Conservation (phyloP, 2,888 invertebrate genomes). For the Drosophila pegasa region DNA sequence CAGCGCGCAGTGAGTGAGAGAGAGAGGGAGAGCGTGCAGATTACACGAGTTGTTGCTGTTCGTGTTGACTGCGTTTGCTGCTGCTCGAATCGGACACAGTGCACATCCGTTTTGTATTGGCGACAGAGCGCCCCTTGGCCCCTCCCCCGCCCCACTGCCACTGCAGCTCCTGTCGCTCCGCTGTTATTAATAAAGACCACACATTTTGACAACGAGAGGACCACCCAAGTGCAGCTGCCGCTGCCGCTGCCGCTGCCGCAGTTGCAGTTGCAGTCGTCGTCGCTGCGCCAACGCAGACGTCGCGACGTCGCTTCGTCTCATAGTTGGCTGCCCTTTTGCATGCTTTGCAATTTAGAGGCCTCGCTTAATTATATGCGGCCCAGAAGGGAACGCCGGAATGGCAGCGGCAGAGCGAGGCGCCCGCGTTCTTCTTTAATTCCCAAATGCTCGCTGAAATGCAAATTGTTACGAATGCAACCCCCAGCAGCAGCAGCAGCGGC, state of each 20-base stretch:
- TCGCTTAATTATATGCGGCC: constrained; percentile 77
- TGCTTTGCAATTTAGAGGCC: constrained; percentile 76
- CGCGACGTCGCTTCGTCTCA: constrained; percentile 43
- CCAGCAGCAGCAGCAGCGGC: constrained; percentile 34
- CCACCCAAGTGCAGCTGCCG: constrained; percentile 83
- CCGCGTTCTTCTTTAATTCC: constrained; percentile 64
- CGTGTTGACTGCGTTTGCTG: constrained; percentile 10
- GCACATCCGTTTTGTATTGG: constrained; percentile 79
- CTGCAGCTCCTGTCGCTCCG: constrained; percentile 37
- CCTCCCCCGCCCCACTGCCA: neutral
- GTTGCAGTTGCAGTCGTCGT: constrained; percentile 27
- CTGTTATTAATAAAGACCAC: constrained; percentile 85
- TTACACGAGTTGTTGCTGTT: constrained; percentile 40
- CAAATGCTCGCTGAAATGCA: constrained; percentile 71
- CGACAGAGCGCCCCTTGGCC: constrained; percentile 56
- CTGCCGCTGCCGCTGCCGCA: constrained; percentile 35
- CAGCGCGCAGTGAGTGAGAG: constrained; percentile 20
- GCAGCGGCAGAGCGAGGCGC: constrained; percentile 33
- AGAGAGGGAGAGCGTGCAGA: constrained; percentile 33
- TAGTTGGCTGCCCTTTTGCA: constrained; percentile 62
- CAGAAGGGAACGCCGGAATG: constrained; percentile 18
- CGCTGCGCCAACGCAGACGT: neutral
- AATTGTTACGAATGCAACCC: constrained; percentile 69
- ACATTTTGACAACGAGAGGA: constrained; percentile 84
- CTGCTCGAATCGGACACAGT: constrained; percentile 19